These are phyloP conservation scores for Neotoxoptera formosana DNA, from an alignment of 1,140 invertebrate genomes.

Conservation along the genomic window DNA sequence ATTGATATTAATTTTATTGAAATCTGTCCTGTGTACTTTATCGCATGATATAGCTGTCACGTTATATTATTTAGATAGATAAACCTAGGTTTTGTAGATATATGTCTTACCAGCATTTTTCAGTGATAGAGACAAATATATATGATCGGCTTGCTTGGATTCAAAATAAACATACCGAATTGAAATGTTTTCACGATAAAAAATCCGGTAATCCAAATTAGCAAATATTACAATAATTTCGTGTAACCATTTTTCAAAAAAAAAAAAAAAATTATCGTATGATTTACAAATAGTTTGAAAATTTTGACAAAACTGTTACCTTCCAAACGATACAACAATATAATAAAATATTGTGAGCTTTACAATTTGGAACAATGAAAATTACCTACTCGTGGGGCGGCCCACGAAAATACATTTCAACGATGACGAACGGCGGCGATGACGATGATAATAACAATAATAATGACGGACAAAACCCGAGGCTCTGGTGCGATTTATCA, in stretches of 20 bases:
- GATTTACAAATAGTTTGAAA: not conserved
- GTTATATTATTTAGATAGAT: too few relatives aligned
- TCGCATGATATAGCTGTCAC: too few relatives aligned
- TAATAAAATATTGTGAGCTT: not conserved
- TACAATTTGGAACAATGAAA: not conserved
- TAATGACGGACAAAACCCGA: not conserved
- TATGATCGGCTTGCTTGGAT: too few relatives aligned
- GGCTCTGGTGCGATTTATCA: not conserved
- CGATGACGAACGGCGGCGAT: not conserved
- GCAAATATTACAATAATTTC: not conserved
- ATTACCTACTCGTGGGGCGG: not conserved
- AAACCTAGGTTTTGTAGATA: too few relatives aligned
- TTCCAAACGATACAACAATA: not conserved
- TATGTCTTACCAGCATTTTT: too few relatives aligned
- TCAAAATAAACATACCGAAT: too few relatives aligned
- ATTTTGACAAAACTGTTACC: not conserved
- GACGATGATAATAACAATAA: not conserved
- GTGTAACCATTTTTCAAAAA: not conserved
- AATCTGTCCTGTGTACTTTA: too few relatives aligned
- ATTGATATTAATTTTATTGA: too few relatives aligned
- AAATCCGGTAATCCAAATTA: too few relatives aligned
- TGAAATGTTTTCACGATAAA: too few relatives aligned
- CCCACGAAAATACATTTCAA: not conserved
- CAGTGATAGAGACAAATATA: too few relatives aligned
- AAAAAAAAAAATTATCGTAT: not conserved